phyloP scores from a whole-genome alignment of 1,140 invertebrate species.

The Megalopta genalis region DNA sequence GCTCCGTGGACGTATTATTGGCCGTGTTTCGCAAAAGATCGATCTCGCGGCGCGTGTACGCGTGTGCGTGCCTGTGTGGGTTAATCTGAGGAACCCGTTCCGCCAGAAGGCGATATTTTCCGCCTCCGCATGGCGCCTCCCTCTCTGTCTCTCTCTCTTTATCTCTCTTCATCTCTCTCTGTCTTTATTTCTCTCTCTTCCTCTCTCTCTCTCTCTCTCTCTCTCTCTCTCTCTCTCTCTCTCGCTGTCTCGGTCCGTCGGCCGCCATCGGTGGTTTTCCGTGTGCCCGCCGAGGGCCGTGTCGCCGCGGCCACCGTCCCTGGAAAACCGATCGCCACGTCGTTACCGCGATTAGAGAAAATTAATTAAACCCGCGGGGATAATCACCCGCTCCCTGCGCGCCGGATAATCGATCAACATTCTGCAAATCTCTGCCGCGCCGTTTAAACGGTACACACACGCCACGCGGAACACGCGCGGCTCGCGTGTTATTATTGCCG shows the following conservation, averaged over 20 bases:
- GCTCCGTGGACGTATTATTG: constrained; percentile 56
- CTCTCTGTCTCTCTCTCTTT: constrained; percentile 49
- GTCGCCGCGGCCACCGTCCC: not conserved
- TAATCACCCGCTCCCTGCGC: constrained; percentile 34
- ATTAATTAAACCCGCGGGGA: constrained; percentile 56
- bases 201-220: not conserved
- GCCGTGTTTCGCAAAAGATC: constrained; percentile 69
- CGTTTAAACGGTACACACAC: not conserved
- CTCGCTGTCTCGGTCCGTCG: not conserved
- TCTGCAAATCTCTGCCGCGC: constrained; percentile 15
- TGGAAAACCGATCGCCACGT: constrained; percentile 27
- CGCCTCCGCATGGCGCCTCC: constrained; percentile 70
- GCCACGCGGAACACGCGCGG: not conserved
- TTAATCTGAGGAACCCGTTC: constrained; percentile 74
- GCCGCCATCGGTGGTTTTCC: no score
- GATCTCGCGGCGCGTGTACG: constrained; percentile 51
- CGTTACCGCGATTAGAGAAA: constrained; percentile 49
- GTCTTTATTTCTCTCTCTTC: not conserved
- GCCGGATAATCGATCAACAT: constrained; percentile 45
- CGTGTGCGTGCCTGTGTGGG: constrained; percentile 56
- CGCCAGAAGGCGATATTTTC: constrained; percentile 67
- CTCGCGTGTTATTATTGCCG: constrained; percentile 27
- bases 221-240: constrained; percentile 9
- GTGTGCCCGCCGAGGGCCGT: not conserved
- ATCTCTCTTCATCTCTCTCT: not conserved